Base-by-base conservation (phyloP, 2,797 vertebrate species). In the Phoebastria nigripes region DNA sequence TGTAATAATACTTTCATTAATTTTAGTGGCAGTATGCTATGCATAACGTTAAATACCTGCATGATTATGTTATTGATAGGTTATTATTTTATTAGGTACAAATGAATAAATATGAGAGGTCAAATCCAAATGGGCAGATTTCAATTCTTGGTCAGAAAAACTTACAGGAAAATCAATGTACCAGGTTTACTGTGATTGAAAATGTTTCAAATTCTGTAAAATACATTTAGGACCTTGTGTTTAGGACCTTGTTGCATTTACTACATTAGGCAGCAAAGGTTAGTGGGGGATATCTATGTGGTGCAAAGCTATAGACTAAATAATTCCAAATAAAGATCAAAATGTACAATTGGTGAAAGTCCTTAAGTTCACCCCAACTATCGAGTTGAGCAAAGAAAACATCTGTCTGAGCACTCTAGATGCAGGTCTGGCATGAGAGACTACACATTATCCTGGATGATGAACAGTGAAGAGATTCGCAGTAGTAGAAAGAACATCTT, bases 271-370 rank as follows among this genome's bases (percentile, higher is more conserved):
- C 6, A 33, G 17, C 3, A 33, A 71, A 88, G 3, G 7, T 61
- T 74, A 49, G 2, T n/a, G 19, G 1, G 2, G 5, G 31, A 58
- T 26, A 55, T 19, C 42, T 11, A 8, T 1, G 1, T 54, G 3
- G 4, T 62, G 6, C 41, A 89, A 33, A 77, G 18, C 4, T 52
- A 33, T 8, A 77, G n/a, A 41, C 8, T 54, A 83, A 69, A 52
- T 35, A 65, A 41, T 91, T 91, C 6, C 22, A 90, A 82, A 76
- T 22, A 76, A 93, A 70, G 4, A n/a, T 39, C 3, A 86, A 69
- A 37, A 49, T 25, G 3, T 65, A 20, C 22, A 63, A 17, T 29
- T 55, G 31, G 15, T 76, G 9, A 35, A 88, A 88, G 58, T 72
- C 49, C 28, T 54, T 76, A 83, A 49, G 69, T 66, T 81, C 47